Conservation (phyloP, 2,113 vertebrate genomes). For the Hystrix brachyura region DNA sequence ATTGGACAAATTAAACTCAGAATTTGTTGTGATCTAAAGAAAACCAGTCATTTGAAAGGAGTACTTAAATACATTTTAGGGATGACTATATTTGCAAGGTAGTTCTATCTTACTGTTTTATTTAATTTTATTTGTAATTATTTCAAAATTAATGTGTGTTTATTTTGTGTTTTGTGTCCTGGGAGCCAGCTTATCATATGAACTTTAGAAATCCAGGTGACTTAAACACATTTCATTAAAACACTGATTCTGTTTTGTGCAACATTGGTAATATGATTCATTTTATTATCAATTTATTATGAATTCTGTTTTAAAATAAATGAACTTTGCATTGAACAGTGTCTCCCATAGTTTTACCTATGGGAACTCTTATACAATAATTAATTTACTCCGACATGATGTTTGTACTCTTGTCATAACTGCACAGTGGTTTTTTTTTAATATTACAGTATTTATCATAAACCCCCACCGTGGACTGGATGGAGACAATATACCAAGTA, state of each 20-base stretch:
- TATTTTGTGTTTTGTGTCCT: constrained; percentile 60
- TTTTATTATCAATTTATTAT: constrained; percentile 57
- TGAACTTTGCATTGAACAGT: constrained; percentile 29
- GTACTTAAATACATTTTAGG: constrained; percentile 47
- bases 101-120: background rate
- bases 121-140: constrained; percentile 41
- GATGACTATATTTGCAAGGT: constrained; percentile 37
- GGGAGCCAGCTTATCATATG: background rate
- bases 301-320: constrained; percentile 55
- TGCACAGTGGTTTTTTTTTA: background rate
- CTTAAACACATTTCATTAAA: background rate
- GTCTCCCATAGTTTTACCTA: constrained; percentile 24
- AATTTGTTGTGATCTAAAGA: background rate
- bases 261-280: constrained; percentile 29
- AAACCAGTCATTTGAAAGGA: constrained; percentile 61
- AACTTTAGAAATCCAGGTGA: constrained; percentile 61
- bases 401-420: background rate
- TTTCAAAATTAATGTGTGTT: constrained; percentile 18
- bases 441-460: background rate
- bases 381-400: background rate
- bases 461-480: background rate
- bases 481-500: background rate
- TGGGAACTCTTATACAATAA: background rate
- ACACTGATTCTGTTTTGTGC: constrained; percentile 17
- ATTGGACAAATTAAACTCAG: constrained; percentile 4